Conservation (phyloP, 2,888 invertebrate species). For the Pseudococcus jackbeardsleyi region DNA sequence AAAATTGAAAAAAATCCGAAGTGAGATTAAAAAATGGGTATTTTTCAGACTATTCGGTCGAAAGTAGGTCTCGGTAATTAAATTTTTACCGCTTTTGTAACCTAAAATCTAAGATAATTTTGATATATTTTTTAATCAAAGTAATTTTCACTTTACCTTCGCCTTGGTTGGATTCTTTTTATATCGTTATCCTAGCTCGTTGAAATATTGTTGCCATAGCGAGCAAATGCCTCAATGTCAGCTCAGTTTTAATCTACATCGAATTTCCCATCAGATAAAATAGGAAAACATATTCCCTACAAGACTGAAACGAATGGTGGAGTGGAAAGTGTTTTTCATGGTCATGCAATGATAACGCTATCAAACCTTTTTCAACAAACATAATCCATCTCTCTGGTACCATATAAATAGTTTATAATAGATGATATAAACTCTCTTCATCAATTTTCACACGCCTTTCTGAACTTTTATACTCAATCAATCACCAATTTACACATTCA, state of each 20-base stretch:
- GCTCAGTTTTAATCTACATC: not conserved
- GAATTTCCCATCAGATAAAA: constrained; percentile 3
- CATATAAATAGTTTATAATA: constrained; percentile 15
- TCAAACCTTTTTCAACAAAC: constrained; percentile 22
- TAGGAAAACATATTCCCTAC: not conserved
- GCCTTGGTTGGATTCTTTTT: not conserved
- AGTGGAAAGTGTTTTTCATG: not conserved
- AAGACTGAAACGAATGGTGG: not conserved
- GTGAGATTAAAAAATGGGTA: too few species aligned
- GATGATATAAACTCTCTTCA: constrained; percentile 9
- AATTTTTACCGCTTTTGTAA: not conserved
- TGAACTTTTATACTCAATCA: not conserved
- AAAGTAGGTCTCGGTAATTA: not conserved
- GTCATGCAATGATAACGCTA: constrained; percentile 17
- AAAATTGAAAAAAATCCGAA: too few species aligned
- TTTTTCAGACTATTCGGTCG: too few species aligned
- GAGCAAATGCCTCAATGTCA: constrained; percentile 1
- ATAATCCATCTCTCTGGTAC: constrained; percentile 6
- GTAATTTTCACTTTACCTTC: not conserved
- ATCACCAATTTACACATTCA: constrained; percentile 17
- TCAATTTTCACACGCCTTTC: constrained; percentile 17
- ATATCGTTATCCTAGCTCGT: not conserved
- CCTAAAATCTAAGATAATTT: not conserved
- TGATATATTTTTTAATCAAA: not conserved
- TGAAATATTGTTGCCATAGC: not conserved